phyloP scores from a whole-genome alignment of 1,140 invertebrate species.

The Diorhabda carinulata region DNA sequence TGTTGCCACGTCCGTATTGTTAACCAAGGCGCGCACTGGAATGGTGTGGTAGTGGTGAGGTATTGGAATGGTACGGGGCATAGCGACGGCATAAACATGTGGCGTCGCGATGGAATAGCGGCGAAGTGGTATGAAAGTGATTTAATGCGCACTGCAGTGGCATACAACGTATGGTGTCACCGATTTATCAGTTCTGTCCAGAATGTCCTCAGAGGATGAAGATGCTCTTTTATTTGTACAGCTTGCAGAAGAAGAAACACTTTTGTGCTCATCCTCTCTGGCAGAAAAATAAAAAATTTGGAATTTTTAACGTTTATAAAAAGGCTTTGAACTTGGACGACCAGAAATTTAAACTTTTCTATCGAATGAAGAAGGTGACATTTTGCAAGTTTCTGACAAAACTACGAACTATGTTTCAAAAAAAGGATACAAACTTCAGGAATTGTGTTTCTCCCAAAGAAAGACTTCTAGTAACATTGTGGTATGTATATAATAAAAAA shows the following conservation, averaged over 20 bases:
- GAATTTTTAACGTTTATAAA: slow-evolving; percentile 19
- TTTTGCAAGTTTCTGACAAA: slow-evolving; percentile 20
- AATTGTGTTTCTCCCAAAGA: slow-evolving; percentile 12
- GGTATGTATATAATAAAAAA: slow-evolving; percentile 19
- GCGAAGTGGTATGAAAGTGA: slow-evolving; percentile 11
- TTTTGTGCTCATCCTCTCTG: slow-evolving; percentile 13
- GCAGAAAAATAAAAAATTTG: slow-evolving; percentile 20
- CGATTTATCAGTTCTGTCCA: not conserved
- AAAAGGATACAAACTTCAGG: slow-evolving; percentile 21
- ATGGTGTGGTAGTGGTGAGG: not conserved
- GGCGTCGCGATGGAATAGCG: slow-evolving; percentile 9
- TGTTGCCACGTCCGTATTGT: not conserved
- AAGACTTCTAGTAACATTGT: slow-evolving; percentile 17
- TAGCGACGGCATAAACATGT: not conserved
- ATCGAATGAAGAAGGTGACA: slow-evolving; percentile 15
- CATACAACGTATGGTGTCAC: slow-evolving; percentile 14
- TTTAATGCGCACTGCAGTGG: slow-evolving; percentile 16
- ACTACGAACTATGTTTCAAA: slow-evolving; percentile 12
- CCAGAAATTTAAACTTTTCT: slow-evolving; percentile 17
- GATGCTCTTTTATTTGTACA: not conserved
- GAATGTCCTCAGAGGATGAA: slow-evolving; percentile 10
- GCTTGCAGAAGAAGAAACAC: slow-evolving; percentile 15
- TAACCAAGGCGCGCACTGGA: slow-evolving; percentile 8
- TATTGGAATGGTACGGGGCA: not conserved
- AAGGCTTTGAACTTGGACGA: slow-evolving; percentile 17